Base-by-base conservation (phyloP, 2,113 vertebrate species). In the Lucifuga dentata region DNA sequence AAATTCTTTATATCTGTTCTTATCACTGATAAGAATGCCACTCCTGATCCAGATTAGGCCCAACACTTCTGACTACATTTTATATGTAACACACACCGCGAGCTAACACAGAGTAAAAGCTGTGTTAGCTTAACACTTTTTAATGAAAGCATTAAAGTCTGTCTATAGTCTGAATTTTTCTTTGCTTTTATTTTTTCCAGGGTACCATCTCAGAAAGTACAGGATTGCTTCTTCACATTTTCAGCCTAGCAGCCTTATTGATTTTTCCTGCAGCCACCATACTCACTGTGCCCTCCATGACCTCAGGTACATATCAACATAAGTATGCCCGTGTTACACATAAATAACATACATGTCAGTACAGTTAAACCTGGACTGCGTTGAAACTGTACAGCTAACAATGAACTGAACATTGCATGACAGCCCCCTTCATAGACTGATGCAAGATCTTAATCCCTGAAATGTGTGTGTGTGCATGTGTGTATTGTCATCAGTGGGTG, bases 281-380 rank as follows among this genome's bases (percentile, higher is more conserved):
- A 8, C 91, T 95, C 51, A 60, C 66, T 2, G 73, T 96, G 3
- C 70, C 70, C 45, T 95, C 95, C 36, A 91, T 96, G 60, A 97
- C 95, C 5, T 94, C 95, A 90, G 94, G 96, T 96, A 85, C 15
- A 39, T 20, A 11, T n/a, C n/a, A n/a, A n/a, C n/a, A n/a, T n/a
- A n/a, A n/a, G n/a, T n/a, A n/a, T n/a, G n/a, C n/a, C n/a, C n/a
- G n/a, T n/a, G n/a, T n/a, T n/a, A n/a, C n/a, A n/a, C n/a, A n/a
- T n/a, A n/a, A n/a, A n/a, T n/a, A n/a, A n/a, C n/a, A n/a, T n/a
- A n/a, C n/a, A n/a, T n/a, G n/a, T n/a, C n/a, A n/a, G n/a, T n/a
- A n/a, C n/a, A n/a, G n/a, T n/a, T n/a, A 29, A 29, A 29, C 26
- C 26, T 7, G 3, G 26, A 29, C 26, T 7, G 7, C 26, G 7